Conservation (phyloP, 1,140 invertebrate species). For the Macrocentrus cingulum region DNA sequence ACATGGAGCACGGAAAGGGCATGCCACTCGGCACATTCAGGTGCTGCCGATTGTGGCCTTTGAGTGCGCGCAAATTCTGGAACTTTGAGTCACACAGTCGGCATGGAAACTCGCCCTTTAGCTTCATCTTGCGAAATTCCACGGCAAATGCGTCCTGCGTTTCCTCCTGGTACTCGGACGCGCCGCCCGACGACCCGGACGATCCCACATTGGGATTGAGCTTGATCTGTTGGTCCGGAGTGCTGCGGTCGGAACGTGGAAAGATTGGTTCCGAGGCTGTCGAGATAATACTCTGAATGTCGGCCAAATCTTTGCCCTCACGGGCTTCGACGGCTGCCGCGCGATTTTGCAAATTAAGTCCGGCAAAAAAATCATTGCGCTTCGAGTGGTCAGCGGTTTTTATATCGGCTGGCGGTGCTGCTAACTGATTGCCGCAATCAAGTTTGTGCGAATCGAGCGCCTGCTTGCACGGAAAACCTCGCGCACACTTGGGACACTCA, state of each 20-base stretch:
- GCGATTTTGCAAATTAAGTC: constrained; percentile 75
- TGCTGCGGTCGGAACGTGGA: constrained; percentile 47
- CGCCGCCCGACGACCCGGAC: constrained; percentile 49
- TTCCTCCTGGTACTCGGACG: constrained; percentile 64
- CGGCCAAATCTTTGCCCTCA: constrained; percentile 73
- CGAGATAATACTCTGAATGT: constrained; percentile 79
- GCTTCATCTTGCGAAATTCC: constrained; percentile 81
- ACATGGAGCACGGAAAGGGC: constrained; percentile 90
- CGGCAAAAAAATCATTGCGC: constrained; percentile 78
- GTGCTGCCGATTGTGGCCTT: constrained; percentile 84
- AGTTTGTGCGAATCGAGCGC: constrained; percentile 70
- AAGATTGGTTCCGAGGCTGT: constrained; percentile 69
- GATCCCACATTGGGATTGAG: constrained; percentile 40
- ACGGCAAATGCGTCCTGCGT: constrained; percentile 77
- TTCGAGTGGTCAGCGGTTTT: constrained; percentile 61
- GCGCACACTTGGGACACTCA: constrained; percentile 70
- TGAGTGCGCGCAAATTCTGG: constrained; percentile 84
- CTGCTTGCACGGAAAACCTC: constrained; percentile 74
- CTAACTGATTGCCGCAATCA: constrained; percentile 53
- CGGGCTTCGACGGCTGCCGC: constrained; percentile 53
- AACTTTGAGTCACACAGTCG: constrained; percentile 81
- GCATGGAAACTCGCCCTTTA: constrained; percentile 86
- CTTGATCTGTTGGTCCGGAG: constrained; percentile 47
- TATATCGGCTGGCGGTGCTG: constrained; percentile 10
- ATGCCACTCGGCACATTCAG: constrained; percentile 68